Evolutionary conservation across 2,797 vertebrate species (phyloP).

Genomic region (Iguana delicatissima): DNA sequence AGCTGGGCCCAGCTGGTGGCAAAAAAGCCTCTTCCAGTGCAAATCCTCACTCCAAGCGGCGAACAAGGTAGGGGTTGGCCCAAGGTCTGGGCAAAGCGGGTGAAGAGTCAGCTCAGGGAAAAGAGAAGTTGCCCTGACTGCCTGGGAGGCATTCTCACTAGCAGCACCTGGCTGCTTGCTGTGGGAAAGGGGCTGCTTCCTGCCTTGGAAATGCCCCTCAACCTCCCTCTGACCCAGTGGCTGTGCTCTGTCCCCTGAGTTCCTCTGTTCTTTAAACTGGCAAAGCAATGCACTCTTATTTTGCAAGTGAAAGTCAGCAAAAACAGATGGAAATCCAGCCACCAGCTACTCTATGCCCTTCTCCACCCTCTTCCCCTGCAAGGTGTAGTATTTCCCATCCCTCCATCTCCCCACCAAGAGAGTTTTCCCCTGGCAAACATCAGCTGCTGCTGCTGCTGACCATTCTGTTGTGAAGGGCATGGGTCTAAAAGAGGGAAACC

Average conservation of each 20-base stretch:
- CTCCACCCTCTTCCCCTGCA: background rate
- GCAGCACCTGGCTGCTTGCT: background rate
- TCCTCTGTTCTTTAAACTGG: background rate
- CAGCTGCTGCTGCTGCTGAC: background rate
- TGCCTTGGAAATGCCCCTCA: background rate
- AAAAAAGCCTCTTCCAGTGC: background rate
- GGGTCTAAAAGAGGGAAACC: background rate
- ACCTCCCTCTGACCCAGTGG: too few relatives aligned
- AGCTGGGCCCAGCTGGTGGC: slow-evolving; percentile 40
- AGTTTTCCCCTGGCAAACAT: background rate
- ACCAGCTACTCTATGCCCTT: background rate
- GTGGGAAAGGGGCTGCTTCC: background rate
- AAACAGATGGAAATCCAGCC: background rate
- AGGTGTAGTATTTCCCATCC: background rate
- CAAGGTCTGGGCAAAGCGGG: fast-evolving
- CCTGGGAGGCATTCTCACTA: background rate
- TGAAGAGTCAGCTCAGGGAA: background rate
- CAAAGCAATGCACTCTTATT: background rate
- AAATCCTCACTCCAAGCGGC: background rate
- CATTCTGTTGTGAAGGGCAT: background rate
- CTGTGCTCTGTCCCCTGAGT: background rate
- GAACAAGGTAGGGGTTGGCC: background rate
- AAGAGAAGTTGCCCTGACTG: too few relatives aligned
- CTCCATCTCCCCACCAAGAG: background rate
- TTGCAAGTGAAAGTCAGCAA: background rate